phyloP scores from a whole-genome alignment of 2,888 invertebrate genomes.

The Philonicus albiceps region DNA sequence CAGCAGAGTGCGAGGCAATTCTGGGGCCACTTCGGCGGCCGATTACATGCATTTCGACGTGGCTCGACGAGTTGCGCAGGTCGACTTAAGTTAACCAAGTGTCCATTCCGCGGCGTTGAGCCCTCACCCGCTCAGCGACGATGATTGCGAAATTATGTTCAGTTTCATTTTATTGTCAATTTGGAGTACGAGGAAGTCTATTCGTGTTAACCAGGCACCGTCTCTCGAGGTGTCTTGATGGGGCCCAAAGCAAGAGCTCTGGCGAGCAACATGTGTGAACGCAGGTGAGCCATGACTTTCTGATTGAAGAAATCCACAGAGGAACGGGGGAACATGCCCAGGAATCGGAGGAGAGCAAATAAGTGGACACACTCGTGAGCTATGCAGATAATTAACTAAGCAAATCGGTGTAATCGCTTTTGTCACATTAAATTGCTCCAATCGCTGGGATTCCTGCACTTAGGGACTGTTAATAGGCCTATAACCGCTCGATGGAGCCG shows the following conservation, averaged over 20 bases:
- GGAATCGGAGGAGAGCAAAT: not conserved
- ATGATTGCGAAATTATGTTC: conserved; percentile 43
- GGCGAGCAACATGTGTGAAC: conserved; percentile 13
- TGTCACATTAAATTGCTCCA: conserved; percentile 32
- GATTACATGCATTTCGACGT: conserved; percentile 19
- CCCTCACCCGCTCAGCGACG: not conserved
- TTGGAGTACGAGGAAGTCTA: conserved; percentile 35
- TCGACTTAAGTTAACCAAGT: conserved; percentile 18
- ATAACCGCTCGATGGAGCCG: not conserved
- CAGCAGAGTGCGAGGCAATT: not conserved
- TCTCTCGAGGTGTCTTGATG: conserved; percentile 2
- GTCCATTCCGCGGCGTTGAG: not conserved
- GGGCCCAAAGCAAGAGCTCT: not conserved
- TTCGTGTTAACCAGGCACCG: conserved; percentile 27
- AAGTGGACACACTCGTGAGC: conserved; percentile 21
- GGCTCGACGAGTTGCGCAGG: not conserved
- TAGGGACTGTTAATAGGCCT: not conserved
- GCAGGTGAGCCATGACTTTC: conserved; percentile 29
- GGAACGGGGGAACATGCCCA: not conserved
- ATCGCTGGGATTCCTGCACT: not conserved
- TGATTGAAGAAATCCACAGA: not conserved
- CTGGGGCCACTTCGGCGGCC: conserved; percentile 29
- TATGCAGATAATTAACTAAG: conserved; percentile 37
- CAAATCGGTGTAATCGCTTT: conserved; percentile 38
- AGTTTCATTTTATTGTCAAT: conserved; percentile 40